A percentile compares a stretch with the other conserved stretches of the same genome.
Evolutionary conservation across 2,113 vertebrate genomes (phyloP).

Genomic region (Nanger granti): DNA sequence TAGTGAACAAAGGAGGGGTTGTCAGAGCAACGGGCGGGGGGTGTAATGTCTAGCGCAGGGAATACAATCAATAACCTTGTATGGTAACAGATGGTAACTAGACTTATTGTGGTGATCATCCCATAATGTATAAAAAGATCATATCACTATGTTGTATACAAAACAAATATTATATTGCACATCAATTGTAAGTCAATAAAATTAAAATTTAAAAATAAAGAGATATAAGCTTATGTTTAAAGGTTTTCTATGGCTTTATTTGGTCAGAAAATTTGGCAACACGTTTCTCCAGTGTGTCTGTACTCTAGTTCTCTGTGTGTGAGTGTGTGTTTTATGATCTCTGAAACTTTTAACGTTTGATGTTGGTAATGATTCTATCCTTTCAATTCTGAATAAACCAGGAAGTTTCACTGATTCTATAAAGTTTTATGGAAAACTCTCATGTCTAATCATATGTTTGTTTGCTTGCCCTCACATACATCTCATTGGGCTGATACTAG

Average conservation of each 20-base stretch:
- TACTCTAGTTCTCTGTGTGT: neutral
- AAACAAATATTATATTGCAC: neutral
- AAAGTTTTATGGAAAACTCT: neutral
- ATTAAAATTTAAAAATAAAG: neutral
- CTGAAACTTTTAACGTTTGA: neutral
- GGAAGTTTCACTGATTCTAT: neutral
- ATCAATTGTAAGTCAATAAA: neutral
- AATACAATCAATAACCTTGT: neutral
- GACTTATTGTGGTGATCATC: neutral
- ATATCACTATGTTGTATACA: neutral
- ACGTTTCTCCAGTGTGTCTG: neutral
- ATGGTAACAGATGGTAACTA: neutral
- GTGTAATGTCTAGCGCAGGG: neutral
- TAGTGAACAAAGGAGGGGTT: neutral
- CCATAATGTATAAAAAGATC: neutral
- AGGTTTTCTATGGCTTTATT: neutral
- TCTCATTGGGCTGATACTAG: neutral
- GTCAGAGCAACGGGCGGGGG: rapidly evolving
- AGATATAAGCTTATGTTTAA: neutral
- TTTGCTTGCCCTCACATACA: neutral
- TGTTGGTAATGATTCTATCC: neutral
- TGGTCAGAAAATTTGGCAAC: neutral
- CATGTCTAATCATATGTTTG: neutral
- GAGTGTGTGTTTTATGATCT: neutral
- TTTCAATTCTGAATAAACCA: neutral